Conservation (phyloP, 2,113 vertebrate species). For the Ardeotis arabs region DNA sequence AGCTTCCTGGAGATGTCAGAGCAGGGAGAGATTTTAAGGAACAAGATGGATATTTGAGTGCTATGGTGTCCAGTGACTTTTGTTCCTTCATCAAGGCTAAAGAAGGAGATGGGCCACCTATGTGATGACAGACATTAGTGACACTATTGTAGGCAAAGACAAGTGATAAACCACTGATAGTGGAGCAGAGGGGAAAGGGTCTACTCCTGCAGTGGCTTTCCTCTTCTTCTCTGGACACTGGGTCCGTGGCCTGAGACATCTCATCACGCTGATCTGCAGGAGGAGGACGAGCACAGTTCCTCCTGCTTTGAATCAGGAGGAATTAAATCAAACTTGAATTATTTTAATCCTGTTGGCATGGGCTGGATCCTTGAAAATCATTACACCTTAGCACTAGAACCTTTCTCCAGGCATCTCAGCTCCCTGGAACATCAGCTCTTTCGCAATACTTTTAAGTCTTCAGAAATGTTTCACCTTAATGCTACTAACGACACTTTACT, state of each 20-base stretch:
- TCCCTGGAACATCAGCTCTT: neutral
- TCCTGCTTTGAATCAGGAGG: neutral
- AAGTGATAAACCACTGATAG: neutral
- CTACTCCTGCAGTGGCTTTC: neutral
- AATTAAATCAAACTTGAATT: no score
- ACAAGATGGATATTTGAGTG: neutral
- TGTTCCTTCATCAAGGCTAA: neutral
- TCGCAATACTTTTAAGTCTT: neutral
- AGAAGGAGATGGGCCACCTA: neutral
- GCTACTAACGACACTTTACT: neutral
- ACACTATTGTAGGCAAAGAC: fast-evolving
- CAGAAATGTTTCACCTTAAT: neutral
- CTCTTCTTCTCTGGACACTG: neutral
- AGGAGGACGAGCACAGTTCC: neutral
- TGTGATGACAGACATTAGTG: neutral
- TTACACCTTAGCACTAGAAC: neutral
- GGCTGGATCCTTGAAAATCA: neutral
- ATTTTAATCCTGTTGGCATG: neutral
- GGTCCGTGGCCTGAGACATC: neutral
- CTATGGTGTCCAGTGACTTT: neutral
- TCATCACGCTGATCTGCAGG: neutral
- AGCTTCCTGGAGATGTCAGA: neutral
- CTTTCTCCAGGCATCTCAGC: neutral
- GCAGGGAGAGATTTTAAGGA: neutral
- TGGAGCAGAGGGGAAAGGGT: neutral